phyloP scores from a whole-genome alignment of 2,888 invertebrate species.

The Idaea dimidiata region DNA sequence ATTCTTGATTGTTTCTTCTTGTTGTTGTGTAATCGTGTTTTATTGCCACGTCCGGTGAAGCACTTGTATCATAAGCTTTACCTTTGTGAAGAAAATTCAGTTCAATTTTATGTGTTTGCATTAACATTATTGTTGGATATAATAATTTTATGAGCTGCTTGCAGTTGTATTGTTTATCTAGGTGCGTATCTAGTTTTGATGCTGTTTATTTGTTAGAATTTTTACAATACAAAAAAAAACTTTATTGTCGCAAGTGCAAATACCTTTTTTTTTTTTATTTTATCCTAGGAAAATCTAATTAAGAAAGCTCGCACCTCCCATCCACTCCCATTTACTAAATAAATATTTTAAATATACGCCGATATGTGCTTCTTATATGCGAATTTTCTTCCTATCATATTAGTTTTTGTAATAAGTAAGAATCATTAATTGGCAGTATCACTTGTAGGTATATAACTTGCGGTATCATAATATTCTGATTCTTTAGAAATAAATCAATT shows the following conservation, averaged over 20 bases:
- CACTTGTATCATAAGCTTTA: background rate
- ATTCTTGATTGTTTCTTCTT: constrained; percentile 17
- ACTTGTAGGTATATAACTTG: too few relatives aligned
- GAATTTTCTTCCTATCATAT: too few relatives aligned
- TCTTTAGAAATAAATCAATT: too few relatives aligned
- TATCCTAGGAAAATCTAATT: too few relatives aligned
- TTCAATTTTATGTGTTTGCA: background rate
- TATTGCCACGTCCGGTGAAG: constrained; percentile 1
- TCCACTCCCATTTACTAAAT: too few relatives aligned
- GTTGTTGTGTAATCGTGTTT: constrained; percentile 8
- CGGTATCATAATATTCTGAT: too few relatives aligned
- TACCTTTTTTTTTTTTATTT: too few relatives aligned
- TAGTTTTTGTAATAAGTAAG: too few relatives aligned
- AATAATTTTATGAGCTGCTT: background rate
- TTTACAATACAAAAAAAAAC: background rate
- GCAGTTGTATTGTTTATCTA: background rate
- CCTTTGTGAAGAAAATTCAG: constrained; percentile 1
- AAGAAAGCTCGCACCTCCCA: too few relatives aligned
- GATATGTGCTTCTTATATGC: too few relatives aligned
- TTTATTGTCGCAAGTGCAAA: background rate
- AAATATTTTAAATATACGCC: too few relatives aligned
- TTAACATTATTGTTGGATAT: background rate
- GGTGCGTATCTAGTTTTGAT: background rate
- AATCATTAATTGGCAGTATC: too few relatives aligned
- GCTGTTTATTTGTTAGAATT: background rate